phyloP scores from a whole-genome alignment of 2,797 vertebrate species.

The Pseudocheirus occidentalis region DNA sequence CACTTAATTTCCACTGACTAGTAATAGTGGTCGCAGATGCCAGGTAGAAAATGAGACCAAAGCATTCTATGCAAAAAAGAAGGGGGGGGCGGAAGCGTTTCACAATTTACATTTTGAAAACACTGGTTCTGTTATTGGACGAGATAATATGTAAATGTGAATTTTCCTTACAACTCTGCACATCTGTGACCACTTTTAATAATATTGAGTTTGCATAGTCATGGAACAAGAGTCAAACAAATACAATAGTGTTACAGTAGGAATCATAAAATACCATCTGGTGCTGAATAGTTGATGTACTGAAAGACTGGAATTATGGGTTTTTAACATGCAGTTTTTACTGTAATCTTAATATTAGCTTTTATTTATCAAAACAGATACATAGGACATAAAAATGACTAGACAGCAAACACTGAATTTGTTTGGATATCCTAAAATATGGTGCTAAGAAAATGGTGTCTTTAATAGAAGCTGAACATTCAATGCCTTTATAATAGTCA shows the following conservation, averaged over 20 bases:
- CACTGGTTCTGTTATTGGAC: slow-evolving; percentile 81
- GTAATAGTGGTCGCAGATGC: slow-evolving; percentile 81
- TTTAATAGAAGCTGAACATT: slow-evolving; percentile 84
- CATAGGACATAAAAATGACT: slow-evolving; percentile 80
- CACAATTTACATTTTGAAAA: slow-evolving; percentile 79
- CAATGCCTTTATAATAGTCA: slow-evolving; percentile 88
- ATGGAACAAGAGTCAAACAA: slow-evolving; percentile 86
- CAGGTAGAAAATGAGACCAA: slow-evolving; percentile 81
- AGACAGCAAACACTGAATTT: slow-evolving; percentile 91
- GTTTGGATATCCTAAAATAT: slow-evolving; percentile 89
- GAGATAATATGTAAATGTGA: slow-evolving; percentile 77
- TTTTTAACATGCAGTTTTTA: slow-evolving; percentile 87
- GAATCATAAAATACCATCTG: slow-evolving; percentile 88
- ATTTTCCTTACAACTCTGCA: slow-evolving; percentile 75
- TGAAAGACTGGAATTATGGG: slow-evolving; percentile 91
- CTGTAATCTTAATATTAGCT: slow-evolving; percentile 85
- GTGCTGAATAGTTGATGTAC: slow-evolving; percentile 92
- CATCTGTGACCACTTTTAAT: slow-evolving; percentile 84
- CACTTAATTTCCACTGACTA: slow-evolving; percentile 78
- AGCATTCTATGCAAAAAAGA: slow-evolving; percentile 86
- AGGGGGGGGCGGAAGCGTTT: slow-evolving; percentile 50
- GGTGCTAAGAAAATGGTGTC: slow-evolving; percentile 93
- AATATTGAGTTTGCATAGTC: slow-evolving; percentile 79
- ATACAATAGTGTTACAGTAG: slow-evolving; percentile 83
- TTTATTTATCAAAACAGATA: slow-evolving; percentile 86